Evolutionary conservation across 2,797 vertebrate genomes (phyloP).

Genomic region (Agapornis canus): DNA sequence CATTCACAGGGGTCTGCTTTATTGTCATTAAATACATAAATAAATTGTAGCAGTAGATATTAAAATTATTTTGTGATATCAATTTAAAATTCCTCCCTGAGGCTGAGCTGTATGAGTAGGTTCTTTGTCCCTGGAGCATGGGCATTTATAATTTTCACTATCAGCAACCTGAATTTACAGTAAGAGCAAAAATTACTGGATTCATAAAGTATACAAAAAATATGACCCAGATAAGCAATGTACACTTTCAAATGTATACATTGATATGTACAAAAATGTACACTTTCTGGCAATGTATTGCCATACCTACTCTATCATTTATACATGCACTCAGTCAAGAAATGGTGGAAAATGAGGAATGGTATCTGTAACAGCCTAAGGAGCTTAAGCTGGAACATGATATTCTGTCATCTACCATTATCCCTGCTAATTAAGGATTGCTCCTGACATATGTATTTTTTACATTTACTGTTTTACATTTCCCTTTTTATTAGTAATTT

Average conservation of each 20-base stretch:
- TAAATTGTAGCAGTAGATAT: neutral
- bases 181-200: neutral
- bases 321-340: neutral
- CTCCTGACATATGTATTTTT: neutral
- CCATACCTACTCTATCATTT: neutral
- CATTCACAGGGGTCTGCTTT: neutral
- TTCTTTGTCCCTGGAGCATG: neutral
- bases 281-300: neutral
- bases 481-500: neutral
- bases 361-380: neutral
- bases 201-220: neutral
- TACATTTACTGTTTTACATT: neutral
- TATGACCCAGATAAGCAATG: neutral
- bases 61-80: neutral
- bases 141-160: neutral
- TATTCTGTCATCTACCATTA: neutral
- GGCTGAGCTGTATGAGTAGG: neutral
- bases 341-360: neutral
- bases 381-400: neutral
- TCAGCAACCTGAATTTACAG: neutral
- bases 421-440: neutral
- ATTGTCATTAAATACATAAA: neutral
- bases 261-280: neutral
- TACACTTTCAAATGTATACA: neutral
- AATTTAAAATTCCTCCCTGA: neutral